A percentile compares a stretch with the other conserved stretches of the same genome.
Evolutionary conservation across 2,113 vertebrate genomes (phyloP).

Genomic region (Eleginops maclovinus): DNA sequence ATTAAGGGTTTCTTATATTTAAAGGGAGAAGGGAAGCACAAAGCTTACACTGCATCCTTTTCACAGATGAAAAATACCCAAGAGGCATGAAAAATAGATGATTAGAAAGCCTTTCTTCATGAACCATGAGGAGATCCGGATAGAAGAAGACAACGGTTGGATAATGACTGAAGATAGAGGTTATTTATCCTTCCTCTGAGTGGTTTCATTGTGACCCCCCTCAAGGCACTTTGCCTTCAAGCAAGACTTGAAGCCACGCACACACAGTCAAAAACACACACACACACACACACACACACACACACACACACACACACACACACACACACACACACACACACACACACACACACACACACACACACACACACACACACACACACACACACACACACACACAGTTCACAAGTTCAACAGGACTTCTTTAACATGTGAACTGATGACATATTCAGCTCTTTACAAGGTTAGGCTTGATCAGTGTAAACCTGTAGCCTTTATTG

Average conservation of each 20-base stretch:
- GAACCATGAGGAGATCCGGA: constrained; percentile 47
- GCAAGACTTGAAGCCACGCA: constrained; percentile 16
- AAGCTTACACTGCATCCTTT: constrained; percentile 50
- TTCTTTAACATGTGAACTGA: constrained; percentile 62
- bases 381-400: constrained; percentile 12
- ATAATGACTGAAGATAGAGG: constrained; percentile 62
- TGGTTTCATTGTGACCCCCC: constrained; percentile 60
- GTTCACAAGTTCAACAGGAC: constrained; percentile 66
- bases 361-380: constrained; percentile 15
- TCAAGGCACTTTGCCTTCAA: constrained; percentile 43
- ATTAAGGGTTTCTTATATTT: constrained; percentile 71
- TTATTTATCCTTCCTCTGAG: constrained; percentile 70
- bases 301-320: constrained; percentile 8
- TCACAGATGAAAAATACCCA: constrained; percentile 64
- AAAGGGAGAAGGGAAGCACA: constrained; percentile 52
- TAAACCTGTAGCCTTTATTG: constrained; percentile 38
- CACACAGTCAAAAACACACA: constrained; percentile 7
- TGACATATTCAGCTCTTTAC: constrained; percentile 57
- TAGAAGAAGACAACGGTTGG: constrained; percentile 63
- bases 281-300: constrained; percentile 9
- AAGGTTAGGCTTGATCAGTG: constrained; percentile 46
- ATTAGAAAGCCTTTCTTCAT: constrained; percentile 61
- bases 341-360: constrained; percentile 3
- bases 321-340: constrained; percentile 15
- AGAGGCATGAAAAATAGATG: constrained; percentile 80